phyloP scores from a whole-genome alignment of 64 coral and sea anemone genomes.

The Dendrophyllia cribrosa region DNA sequence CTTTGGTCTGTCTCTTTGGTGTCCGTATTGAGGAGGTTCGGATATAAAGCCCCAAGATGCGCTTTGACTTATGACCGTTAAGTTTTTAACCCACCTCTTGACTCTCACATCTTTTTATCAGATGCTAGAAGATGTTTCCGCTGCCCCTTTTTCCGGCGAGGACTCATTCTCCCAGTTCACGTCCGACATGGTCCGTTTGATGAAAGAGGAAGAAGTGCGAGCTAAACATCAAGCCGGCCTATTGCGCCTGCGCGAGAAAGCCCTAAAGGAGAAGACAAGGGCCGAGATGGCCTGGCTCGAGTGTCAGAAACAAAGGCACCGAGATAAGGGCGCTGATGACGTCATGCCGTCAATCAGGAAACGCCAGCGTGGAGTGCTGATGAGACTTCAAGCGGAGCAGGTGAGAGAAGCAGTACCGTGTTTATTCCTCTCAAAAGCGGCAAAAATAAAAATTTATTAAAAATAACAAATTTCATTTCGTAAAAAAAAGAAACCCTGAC shows the following conservation, averaged over 20 bases:
- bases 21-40: too few species aligned
- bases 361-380: conserved; percentile 89
- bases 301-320: conserved; percentile 84
- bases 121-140: conserved; percentile 48
- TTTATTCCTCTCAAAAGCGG: background rate
- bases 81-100: too few species aligned
- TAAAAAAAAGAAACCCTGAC: too few species aligned
- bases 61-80: too few species aligned
- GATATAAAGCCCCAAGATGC: too few species aligned
- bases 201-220: conserved; percentile 96
- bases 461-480: too few species aligned
- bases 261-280: conserved; percentile 96
- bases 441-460: background rate
- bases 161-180: conserved; percentile 99
- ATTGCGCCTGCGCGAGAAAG: conserved; percentile 91
- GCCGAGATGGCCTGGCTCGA: conserved; percentile 97
- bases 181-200: conserved; percentile 91
- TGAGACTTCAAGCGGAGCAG: conserved; percentile 91
- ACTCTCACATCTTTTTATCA: background rate
- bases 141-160: conserved; percentile 88
- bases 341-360: conserved; percentile 97
- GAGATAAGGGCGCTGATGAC: conserved; percentile 94
- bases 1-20: too few species aligned
- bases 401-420: conserved; percentile 1
- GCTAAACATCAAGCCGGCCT: conserved; percentile 93